phyloP scores from a whole-genome alignment of 1,140 invertebrate genomes.

The Catajapyx aquilonaris region DNA sequence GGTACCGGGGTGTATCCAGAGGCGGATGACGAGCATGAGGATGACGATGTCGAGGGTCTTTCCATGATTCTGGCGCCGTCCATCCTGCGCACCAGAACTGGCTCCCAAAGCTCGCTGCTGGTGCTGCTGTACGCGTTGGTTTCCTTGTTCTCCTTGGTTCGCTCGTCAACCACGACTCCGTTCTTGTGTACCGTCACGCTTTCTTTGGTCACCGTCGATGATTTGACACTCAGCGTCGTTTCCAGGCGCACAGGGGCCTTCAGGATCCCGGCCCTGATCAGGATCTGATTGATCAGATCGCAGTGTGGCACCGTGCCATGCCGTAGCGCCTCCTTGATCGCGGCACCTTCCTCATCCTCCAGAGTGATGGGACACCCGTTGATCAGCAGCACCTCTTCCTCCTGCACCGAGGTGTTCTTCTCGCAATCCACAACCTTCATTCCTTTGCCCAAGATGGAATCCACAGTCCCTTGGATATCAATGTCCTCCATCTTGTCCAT shows the following conservation, averaged over 20 bases:
- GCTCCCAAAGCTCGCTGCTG: conserved; percentile 45
- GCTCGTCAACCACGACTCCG: conserved; percentile 44
- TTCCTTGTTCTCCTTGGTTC: conserved; percentile 47
- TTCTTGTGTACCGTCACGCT: conserved; percentile 44
- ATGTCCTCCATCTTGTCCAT: conserved; percentile 55
- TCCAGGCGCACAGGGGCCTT: conserved; percentile 47
- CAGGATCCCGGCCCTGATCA: conserved; percentile 40
- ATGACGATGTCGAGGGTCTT: no score
- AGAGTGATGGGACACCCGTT: conserved; percentile 48
- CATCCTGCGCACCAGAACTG: no score
- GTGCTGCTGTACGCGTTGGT: conserved; percentile 45
- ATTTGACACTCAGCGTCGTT: conserved; percentile 47
- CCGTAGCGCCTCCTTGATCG: conserved; percentile 43
- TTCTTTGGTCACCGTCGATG: conserved; percentile 46
- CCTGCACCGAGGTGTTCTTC: conserved; percentile 43
- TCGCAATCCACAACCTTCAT: conserved; percentile 53
- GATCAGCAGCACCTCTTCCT: conserved; percentile 50
- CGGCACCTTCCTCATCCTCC: conserved; percentile 42
- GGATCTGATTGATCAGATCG: conserved; percentile 45
- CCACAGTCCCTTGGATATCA: conserved; percentile 54
- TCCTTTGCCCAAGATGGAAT: conserved; percentile 49
- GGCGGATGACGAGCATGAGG: no score
- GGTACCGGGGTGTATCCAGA: no score
- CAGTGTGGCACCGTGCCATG: conserved; percentile 40
- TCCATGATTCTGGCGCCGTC: no score